Evolutionary conservation across 1,140 invertebrate genomes (phyloP), one percentile per base, ranked within the genome.

Genomic region (Brachionus rubens): DNA sequence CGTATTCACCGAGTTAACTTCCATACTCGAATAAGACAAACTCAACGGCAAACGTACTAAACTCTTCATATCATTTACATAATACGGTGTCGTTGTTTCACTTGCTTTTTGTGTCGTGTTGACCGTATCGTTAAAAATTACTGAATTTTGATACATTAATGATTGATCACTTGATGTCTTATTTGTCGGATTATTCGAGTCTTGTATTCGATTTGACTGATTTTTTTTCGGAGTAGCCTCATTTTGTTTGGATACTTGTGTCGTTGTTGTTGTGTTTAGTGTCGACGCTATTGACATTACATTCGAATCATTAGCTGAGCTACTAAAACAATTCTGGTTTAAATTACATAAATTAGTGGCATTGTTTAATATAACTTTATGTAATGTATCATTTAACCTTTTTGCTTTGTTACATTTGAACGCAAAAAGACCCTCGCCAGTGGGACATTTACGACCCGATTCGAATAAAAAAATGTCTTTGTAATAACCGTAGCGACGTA

Each of bases 381-480:
- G 68, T 33, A 72, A 16, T 26, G 68, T 54, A 4, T 72, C 46
- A 41, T 72, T 72, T 21, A 72, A 41, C 2, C 50, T 43, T 33
- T 72, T 72, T 48, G 68, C 68, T 46, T 72, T 72, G 16, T 24
- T 50, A n/a, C 68, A 72, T n/a, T 72, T 72, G 19, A 72, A 72
- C 12, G 68, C 68, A 50, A 72, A 72, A 28, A 72, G 47, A 21
- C 68, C 68, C 26, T 72, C 68, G 46, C 68, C 68, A 12, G 68
- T 72, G 9, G 68, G 68, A 72, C 68, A 72, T 54, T 72, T 72
- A 16, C 68, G 68, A 4, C 68, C 68, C 28, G 68, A 72, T 26
- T 72, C 68, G 16, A 72, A 72, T 24, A 72, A 24, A 50, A 72
- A 72, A 14, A 72, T 72, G 68, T 72, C 68, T 24, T 72, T 72